phyloP scores from a whole-genome alignment of 2,888 invertebrate genomes.

The Urechis unicinctus region DNA sequence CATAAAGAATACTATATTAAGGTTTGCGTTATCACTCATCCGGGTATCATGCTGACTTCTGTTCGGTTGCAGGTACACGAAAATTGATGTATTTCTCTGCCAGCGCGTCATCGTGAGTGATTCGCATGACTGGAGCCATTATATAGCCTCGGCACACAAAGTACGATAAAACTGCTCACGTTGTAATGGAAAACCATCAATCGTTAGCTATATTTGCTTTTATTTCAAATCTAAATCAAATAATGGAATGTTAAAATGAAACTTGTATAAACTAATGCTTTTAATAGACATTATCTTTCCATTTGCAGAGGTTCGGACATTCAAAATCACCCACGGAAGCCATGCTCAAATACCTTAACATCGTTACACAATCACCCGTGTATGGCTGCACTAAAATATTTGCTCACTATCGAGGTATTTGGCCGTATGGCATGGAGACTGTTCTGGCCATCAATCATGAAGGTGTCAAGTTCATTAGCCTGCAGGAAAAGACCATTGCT shows the following conservation, averaged over 20 bases:
- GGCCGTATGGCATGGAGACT: conserved; percentile 70
- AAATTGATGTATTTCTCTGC: background rate
- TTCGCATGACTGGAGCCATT: conserved; percentile 47
- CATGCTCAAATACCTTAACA: conserved; percentile 86
- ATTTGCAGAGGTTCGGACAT: conserved; percentile 49
- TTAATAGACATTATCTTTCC: conserved; percentile 2
- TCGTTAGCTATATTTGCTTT: background rate
- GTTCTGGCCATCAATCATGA: conserved; percentile 84
- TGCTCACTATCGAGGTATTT: conserved; percentile 87
- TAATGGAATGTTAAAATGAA: background rate
- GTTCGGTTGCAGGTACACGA: background rate
- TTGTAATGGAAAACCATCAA: no score
- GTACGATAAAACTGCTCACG: conserved; percentile 23
- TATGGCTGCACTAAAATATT: conserved; percentile 78
- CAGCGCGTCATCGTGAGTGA: conserved; percentile 20
- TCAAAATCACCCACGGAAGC: conserved; percentile 12
- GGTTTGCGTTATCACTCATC: no score
- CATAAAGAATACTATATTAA: no score
- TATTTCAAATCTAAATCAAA: background rate
- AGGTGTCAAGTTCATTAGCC: conserved; percentile 80
- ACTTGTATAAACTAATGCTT: background rate
- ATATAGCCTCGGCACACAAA: conserved; percentile 49
- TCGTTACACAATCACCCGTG: conserved; percentile 93
- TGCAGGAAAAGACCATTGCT: conserved; percentile 83
- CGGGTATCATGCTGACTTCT: no score